Base-by-base conservation (phyloP, 2,797 vertebrate genomes). In the Sciaenops ocellatus region DNA sequence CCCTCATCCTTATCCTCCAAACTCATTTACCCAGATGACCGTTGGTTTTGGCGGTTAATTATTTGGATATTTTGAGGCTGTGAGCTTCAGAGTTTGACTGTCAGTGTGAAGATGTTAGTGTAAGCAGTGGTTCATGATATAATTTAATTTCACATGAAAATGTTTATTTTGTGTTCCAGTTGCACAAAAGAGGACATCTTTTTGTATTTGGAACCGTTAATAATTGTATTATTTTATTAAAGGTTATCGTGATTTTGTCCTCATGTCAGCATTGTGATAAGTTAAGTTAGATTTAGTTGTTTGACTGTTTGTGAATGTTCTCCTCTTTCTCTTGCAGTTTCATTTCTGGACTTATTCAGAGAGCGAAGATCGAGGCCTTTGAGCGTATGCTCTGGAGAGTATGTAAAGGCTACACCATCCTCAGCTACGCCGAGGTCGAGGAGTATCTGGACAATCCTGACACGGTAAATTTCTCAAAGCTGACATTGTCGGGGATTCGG, bases 351-450 rank as follows among this genome's bases (percentile, higher is more conserved):
- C 95, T 99, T 60, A 97, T 99, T 90, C 95, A 96, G 74, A 94
- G 96, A 82, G 89, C 92, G 51, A 99, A 97, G 93, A 95, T 98
- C 0, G 96, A 98, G 87, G 97, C 97, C 0, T 99, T 99, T 92
- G 97, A 99, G 84, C 96, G 96, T 73, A 99, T 99, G 97, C 92
- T 99, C 24, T 99, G 98, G 98, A 93, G 98, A 76, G 98, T 95
- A 11, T 99, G 98, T 86, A 99, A 98, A 94, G 98, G 98, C 30
- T 99, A 97, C 83, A 99, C 97, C 48, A 98, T 99, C 41, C 95
- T 99, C 73, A 99, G 97, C 5, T 97, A 97, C 1, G 95, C 96
- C 0, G 98, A 99, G 79, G 79, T 99, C 5, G 96, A 98, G 0
- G 95, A 97, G 48, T 90, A 90, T 84, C 91, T 99, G 20, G 96